phyloP scores from a whole-genome alignment of 2,888 invertebrate genomes.

The Maniola hyperantus region DNA sequence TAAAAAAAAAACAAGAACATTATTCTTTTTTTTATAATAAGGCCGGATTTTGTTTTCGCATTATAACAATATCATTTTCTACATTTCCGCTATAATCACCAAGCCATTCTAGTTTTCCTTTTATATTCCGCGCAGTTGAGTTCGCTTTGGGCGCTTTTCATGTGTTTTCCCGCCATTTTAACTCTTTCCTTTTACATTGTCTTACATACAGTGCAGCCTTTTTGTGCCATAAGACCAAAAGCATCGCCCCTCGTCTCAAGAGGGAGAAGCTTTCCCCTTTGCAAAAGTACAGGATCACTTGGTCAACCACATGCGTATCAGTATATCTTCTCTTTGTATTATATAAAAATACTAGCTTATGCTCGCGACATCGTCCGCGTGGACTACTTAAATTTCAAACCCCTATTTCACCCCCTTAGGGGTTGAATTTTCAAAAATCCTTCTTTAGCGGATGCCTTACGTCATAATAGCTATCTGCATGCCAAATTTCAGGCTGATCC shows the following conservation, averaged over 20 bases:
- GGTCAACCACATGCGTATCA: no score
- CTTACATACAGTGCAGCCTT: conserved; percentile 17
- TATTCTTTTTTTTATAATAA: not conserved
- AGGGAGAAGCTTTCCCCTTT: not conserved
- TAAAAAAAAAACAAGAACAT: not conserved
- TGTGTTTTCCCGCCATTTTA: conserved; percentile 8
- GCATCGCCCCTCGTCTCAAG: not conserved
- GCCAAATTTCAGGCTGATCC: no score
- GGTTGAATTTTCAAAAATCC: no score
- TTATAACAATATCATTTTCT: not conserved
- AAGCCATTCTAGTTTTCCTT: conserved; percentile 12
- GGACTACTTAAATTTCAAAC: no score
- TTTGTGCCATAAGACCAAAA: not conserved
- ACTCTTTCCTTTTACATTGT: conserved; percentile 15
- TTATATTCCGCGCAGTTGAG: conserved; percentile 8
- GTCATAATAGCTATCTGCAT: no score
- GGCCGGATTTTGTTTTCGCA: not conserved
- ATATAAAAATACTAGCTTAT: no score
- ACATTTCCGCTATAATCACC: not conserved
- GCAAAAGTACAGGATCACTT: not conserved
- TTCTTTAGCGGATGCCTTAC: no score
- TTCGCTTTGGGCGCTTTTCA: not conserved
- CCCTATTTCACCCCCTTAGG: no score
- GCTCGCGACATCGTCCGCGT: no score
- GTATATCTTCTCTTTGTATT: no score